Percentiles rank a stretch among this genome's conserved stretches.
Evolutionary conservation across 2,113 vertebrate species (phyloP).

Genomic region (Myrmecophaga tridactyla): DNA sequence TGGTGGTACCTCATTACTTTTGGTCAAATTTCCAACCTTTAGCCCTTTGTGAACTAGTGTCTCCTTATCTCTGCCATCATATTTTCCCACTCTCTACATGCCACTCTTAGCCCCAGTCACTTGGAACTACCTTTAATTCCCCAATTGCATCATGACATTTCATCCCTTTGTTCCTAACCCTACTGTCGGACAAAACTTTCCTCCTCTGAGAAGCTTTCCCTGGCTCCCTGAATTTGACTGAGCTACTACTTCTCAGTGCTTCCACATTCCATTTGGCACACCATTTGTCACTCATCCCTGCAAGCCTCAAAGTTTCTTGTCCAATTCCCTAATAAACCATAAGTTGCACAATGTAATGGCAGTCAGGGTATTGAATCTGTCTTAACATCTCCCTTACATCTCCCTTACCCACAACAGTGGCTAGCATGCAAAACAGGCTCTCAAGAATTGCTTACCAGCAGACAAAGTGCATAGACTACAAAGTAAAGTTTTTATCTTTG

Average conservation of each 20-base stretch:
- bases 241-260: neutral
- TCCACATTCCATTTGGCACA: rapidly evolving
- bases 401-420: neutral
- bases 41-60: neutral
- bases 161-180: neutral
- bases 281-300: neutral
- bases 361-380: neutral
- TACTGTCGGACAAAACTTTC: neutral
- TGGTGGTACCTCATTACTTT: neutral
- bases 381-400: neutral
- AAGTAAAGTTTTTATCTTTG: neutral
- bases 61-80: neutral
- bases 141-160: neutral
- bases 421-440: neutral
- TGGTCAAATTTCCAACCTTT: neutral
- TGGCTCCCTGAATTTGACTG: neutral
- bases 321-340: neutral
- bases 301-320: neutral
- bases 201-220: neutral
- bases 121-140: neutral
- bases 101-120: neutral
- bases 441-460: neutral
- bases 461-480: neutral
- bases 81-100: neutral
- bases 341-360: rapidly evolving